Evolutionary conservation across 2,888 invertebrate species (phyloP).

Genomic region (Agonopterix subpropinquella): DNA sequence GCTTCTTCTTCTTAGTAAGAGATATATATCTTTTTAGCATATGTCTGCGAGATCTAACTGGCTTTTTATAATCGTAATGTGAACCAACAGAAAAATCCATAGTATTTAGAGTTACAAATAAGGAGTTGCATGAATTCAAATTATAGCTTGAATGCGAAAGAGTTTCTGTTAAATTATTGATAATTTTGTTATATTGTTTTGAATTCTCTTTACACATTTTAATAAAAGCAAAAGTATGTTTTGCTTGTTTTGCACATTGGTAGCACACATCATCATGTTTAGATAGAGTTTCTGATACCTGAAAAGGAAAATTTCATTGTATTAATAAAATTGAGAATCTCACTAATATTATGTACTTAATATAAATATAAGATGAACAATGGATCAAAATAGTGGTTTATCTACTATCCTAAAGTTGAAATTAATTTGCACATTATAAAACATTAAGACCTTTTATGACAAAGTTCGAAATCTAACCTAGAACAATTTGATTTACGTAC

Average conservation of each 20-base stretch:
- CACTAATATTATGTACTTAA: too few relatives aligned
- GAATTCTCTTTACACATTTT: conserved; percentile 3
- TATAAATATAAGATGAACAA: too few relatives aligned
- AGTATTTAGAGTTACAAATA: background rate
- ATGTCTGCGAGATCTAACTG: background rate
- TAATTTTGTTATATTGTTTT: background rate
- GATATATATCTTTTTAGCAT: background rate
- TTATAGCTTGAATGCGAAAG: background rate
- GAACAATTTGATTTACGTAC: too few relatives aligned
- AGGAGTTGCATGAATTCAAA: background rate
- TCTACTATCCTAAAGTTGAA: too few relatives aligned
- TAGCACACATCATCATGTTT: background rate
- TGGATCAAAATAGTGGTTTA: too few relatives aligned
- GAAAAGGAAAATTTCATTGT: background rate
- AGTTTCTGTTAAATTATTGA: background rate
- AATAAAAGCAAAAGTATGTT: background rate
- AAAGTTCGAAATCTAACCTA: too few relatives aligned
- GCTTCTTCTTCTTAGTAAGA: background rate
- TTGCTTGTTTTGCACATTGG: background rate
- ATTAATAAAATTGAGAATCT: background rate
- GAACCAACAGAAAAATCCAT: background rate
- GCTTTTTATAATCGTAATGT: background rate
- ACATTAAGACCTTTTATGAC: too few relatives aligned
- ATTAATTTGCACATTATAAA: too few relatives aligned
- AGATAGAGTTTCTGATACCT: background rate